A percentile compares a stretch with the other conserved stretches of the same genome.
Conservation (phyloP, 2,113 vertebrate species). For the Cynopterus brachyotis region DNA sequence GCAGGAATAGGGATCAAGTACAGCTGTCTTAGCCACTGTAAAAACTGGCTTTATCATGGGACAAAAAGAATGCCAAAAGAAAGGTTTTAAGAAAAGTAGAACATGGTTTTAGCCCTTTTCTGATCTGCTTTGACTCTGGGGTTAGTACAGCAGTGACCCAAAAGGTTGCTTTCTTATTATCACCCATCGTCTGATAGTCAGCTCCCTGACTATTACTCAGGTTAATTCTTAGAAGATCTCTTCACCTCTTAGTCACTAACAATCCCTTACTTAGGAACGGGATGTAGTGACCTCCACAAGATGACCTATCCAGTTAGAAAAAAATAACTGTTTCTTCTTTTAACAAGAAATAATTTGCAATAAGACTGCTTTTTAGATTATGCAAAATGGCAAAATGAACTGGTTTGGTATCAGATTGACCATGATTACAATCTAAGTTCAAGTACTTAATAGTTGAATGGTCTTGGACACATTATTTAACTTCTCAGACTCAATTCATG, state of each 20-base stretch:
- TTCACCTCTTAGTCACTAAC: background rate
- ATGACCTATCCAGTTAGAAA: background rate
- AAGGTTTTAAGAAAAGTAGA: background rate
- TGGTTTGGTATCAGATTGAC: background rate
- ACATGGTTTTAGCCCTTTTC: background rate
- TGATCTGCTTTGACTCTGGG: background rate
- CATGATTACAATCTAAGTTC: slow-evolving; percentile 14
- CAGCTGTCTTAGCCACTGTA: background rate
- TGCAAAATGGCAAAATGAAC: background rate
- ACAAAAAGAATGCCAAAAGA: background rate
- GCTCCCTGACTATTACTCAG: background rate
- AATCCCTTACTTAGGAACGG: background rate
- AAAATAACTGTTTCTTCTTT: background rate
- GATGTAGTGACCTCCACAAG: background rate
- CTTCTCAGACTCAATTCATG: background rate
- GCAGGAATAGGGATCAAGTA: background rate
- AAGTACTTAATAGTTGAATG: background rate
- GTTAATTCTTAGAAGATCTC: background rate
- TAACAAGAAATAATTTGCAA: background rate
- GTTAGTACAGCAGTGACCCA: background rate
- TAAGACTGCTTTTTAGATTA: background rate
- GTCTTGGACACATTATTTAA: background rate
- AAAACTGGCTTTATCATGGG: background rate
- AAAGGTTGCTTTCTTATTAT: background rate
- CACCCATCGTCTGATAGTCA: background rate